A percentile compares a stretch with the other conserved stretches of the same genome.
phyloP scores from a whole-genome alignment of 2,797 vertebrate genomes.

The Acanthornis magna region DNA sequence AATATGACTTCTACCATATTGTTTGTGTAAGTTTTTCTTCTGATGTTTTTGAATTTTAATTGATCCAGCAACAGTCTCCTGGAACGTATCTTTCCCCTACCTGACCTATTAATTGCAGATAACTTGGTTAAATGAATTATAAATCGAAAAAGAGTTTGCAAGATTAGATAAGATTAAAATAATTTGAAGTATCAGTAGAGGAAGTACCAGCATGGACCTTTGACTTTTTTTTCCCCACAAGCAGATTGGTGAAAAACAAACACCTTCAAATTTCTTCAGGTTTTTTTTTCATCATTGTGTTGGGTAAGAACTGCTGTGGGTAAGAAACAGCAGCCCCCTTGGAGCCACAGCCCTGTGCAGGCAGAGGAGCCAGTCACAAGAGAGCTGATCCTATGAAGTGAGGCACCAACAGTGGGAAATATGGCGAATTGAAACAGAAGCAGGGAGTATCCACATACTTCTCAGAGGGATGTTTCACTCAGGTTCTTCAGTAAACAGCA shows the following conservation, averaged over 20 bases:
- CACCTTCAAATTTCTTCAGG: background rate
- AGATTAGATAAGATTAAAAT: background rate
- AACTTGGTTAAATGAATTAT: background rate
- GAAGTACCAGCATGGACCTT: background rate
- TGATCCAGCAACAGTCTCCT: background rate
- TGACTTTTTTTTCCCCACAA: background rate
- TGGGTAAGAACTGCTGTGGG: background rate
- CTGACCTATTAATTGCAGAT: background rate
- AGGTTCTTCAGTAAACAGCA: constrained; percentile 34
- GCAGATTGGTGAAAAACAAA: background rate
- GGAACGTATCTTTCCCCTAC: background rate
- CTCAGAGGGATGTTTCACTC: background rate
- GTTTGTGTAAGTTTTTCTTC: constrained; percentile 47
- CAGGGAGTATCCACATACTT: background rate
- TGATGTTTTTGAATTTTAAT: background rate
- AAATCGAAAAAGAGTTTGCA: background rate
- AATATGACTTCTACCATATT: constrained; percentile 79
- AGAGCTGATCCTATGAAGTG: background rate
- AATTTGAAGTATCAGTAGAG: background rate
- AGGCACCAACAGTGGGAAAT: background rate
- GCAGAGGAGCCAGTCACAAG: background rate
- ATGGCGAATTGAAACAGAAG: background rate
- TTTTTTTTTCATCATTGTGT: background rate
- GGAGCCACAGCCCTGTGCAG: background rate
- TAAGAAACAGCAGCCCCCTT: background rate